These are phyloP conservation scores for Tetrao urogallus DNA, from an alignment of 2,113 vertebrate genomes.

Conservation along the genomic window DNA sequence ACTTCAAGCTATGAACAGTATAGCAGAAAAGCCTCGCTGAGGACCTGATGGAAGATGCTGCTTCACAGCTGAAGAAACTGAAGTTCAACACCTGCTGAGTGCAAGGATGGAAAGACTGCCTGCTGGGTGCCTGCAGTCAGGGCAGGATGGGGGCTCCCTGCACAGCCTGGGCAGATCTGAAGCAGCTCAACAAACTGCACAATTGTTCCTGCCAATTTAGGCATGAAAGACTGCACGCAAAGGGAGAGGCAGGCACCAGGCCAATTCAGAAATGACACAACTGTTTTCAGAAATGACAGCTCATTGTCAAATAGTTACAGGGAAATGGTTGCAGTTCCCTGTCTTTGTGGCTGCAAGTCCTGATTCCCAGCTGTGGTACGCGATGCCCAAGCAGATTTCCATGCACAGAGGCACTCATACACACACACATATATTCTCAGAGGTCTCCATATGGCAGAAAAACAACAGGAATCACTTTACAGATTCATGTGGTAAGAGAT, in stretches of 20 bases:
- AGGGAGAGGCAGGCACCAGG: neutral
- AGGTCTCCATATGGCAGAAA: neutral
- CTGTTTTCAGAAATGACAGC: neutral
- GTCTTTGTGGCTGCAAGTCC: neutral
- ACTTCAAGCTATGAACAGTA: neutral
- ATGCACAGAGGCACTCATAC: neutral
- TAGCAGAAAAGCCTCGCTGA: neutral
- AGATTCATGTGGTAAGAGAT: neutral
- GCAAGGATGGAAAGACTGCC: rapidly evolving
- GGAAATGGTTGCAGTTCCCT: neutral
- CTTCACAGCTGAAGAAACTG: neutral
- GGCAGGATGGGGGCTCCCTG: neutral
- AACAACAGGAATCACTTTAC: slow-evolving; percentile 2
- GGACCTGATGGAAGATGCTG: neutral
- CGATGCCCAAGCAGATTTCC: neutral
- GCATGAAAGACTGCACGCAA: neutral
- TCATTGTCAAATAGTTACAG: neutral
- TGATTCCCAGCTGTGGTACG: neutral
- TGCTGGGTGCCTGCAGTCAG: neutral
- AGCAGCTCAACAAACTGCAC: neutral
- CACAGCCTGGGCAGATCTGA: neutral
- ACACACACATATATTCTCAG: neutral
- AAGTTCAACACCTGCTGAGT: neutral
- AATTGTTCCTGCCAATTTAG: neutral
- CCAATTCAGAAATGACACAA: neutral